Percentiles rank a stretch among this genome's conserved stretches.
Conservation (phyloP, 2,888 invertebrate species). For the Scrobipalpa atriplicella region DNA sequence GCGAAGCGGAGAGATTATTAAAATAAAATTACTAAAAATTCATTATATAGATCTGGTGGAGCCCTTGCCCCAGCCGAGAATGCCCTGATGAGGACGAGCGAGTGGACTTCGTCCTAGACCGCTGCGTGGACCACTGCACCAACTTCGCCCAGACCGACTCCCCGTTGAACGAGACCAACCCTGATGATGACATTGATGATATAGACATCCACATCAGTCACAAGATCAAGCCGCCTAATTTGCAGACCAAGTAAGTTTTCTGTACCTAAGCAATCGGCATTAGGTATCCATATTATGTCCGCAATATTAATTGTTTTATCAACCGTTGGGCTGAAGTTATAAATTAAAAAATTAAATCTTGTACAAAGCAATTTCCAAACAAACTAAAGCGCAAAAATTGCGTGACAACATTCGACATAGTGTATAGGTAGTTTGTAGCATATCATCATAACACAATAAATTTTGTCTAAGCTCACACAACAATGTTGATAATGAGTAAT, state of each 20-base stretch:
- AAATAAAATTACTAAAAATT: too few species aligned
- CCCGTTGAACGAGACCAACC: conserved; percentile 61
- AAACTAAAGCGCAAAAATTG: background rate
- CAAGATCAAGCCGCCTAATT: conserved; percentile 68
- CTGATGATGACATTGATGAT: conserved; percentile 76
- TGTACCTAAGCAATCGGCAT: background rate
- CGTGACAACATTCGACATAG: conserved; percentile 5
- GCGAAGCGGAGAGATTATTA: too few species aligned
- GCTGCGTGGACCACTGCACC: conserved; percentile 89
- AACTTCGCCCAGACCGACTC: conserved; percentile 53
- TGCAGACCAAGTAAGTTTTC: conserved; percentile 44
- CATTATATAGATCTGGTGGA: conserved; percentile 94
- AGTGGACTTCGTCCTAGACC: conserved; percentile 87
- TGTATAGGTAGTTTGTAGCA: background rate
- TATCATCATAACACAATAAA: conserved; percentile 10
- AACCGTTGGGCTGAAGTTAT: too few species aligned
- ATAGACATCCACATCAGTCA: conserved; percentile 81
- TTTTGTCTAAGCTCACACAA: conserved; percentile 1
- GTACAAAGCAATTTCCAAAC: background rate
- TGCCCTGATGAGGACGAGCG: conserved; percentile 89
- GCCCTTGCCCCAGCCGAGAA: conserved; percentile 90
- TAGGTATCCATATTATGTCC: too few species aligned
- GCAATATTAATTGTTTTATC: too few species aligned
- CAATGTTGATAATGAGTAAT: conserved; percentile 21
- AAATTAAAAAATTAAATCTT: background rate